Percentiles rank a stretch among this genome's conserved stretches.
Evolutionary conservation across 2,888 invertebrate species (phyloP).

Genomic region (Acanthosoma haemorrhoidale): DNA sequence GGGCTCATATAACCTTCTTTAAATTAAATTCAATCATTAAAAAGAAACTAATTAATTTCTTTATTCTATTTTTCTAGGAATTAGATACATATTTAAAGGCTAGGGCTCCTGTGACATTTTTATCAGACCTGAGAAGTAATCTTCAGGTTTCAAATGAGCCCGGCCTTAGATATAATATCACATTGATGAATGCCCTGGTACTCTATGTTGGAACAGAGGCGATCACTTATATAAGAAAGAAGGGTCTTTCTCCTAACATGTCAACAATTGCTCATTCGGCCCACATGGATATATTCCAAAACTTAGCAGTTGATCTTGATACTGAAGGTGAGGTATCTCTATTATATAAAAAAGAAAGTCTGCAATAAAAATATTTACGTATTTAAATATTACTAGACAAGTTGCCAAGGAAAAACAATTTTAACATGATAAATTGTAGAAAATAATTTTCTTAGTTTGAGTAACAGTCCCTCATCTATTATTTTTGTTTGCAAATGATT

Average conservation of each 20-base stretch:
- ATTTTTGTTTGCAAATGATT: too few species aligned
- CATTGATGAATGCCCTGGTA: conserved; percentile 93
- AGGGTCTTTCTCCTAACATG: conserved; percentile 90
- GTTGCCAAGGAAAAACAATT: too few species aligned
- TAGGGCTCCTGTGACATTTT: conserved; percentile 88
- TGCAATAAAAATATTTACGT: too few species aligned
- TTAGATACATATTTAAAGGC: conserved; percentile 94
- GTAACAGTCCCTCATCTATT: too few species aligned
- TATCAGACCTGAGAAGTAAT: conserved; percentile 85
- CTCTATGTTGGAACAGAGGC: conserved; percentile 97
- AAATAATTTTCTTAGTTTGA: too few species aligned
- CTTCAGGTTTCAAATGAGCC: conserved; percentile 82
- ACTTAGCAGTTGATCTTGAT: conserved; percentile 94
- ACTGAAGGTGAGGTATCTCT: conserved; percentile 68
- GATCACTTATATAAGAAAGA: conserved; percentile 82
- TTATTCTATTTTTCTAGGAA: conserved; percentile 53
- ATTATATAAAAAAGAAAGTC: too few species aligned
- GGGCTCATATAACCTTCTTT: too few species aligned
- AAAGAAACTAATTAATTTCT: neutral
- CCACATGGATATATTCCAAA: conserved; percentile 99
- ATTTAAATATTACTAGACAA: too few species aligned
- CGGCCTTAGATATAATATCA: conserved; percentile 89
- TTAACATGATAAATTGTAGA: too few species aligned
- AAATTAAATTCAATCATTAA: too few species aligned
- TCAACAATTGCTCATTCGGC: conserved; percentile 97